Base-by-base conservation (phyloP, 1,140 invertebrate species). In the Drosophila virilis region DNA sequence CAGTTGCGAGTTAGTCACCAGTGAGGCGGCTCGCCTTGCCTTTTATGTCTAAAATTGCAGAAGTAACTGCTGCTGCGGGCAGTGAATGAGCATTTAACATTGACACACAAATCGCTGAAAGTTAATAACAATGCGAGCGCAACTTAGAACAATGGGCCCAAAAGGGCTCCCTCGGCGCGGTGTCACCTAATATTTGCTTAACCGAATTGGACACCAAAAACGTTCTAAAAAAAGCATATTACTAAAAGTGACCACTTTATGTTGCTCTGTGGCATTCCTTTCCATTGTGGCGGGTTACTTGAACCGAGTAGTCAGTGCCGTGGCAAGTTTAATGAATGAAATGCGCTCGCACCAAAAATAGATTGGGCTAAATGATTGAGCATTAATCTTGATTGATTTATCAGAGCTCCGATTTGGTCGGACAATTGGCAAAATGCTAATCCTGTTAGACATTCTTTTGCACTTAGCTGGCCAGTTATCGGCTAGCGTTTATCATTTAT, bases 1-100 rank as follows among this genome's bases (percentile, higher is more conserved):
- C 58, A 46, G 42, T 46, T 42, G 22, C 32, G 42, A 57, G 68
- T 73, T 74, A 70, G 62, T 62, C 62, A 75, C 59, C 73, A 76
- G 60, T 73, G 57, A 75, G 67, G 55, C 67, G 67, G 70, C 52
- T 77, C 78, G 75, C 84, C 71, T 82, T 89, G 84, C 83, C 84
- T 85, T 91, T 85, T 91, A 90, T 80, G 89, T 91, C 77, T 90
- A 91, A 91, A 91, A 85, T 91, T 85, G 89, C 89, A 91, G 89
- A 91, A 85, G 89, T 91, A 79, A 83, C 84, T 74, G 64, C 55
- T 55, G 45, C 82, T 70, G 74, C 62, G 69, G 81, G 81, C 81
- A 78, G 65, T 86, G 80, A 80, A 83, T 76, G 75, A 80, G 73
- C 74, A 79, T 82, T 91, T 91, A 91, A 88, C 89, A 91, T 91